phyloP scores from a whole-genome alignment of 2,888 invertebrate genomes.

The Ichneumon xanthorius region DNA sequence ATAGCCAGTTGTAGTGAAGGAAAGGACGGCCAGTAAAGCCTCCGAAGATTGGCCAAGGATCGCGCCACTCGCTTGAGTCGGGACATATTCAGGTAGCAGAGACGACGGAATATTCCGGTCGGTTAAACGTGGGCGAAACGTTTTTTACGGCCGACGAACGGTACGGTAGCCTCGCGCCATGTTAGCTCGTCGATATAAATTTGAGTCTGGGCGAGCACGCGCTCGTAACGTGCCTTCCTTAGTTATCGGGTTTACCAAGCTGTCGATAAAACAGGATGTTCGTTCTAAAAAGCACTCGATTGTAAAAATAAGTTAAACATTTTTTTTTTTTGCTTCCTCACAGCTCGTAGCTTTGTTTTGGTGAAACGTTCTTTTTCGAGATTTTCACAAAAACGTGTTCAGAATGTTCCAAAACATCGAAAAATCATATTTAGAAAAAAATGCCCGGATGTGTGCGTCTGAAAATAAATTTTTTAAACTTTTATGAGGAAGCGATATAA shows the following conservation, averaged over 20 bases:
- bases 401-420: no score
- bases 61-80: constrained; percentile 29
- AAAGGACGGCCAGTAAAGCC: not conserved
- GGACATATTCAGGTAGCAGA: not conserved
- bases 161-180: constrained; percentile 32
- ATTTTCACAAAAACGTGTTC: no score
- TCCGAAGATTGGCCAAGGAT: not conserved
- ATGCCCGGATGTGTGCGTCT: no score
- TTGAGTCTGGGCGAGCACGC: constrained; percentile 6
- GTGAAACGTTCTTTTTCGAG: no score
- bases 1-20: not conserved
- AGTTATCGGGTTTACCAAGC: not conserved
- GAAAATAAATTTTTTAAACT: no score
- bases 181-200: constrained; percentile 12
- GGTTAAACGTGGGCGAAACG: constrained; percentile 25
- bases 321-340: not conserved
- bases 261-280: constrained; percentile 8
- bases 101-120: constrained; percentile 26
- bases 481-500: no score
- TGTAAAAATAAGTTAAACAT: not conserved
- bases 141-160: constrained; percentile 43
- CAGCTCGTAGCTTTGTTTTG: no score
- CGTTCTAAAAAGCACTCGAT: not conserved
- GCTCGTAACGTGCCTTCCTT: not conserved
- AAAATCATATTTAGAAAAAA: no score